Evolutionary conservation across 2,113 vertebrate genomes (phyloP), one percentile per base, ranked within the genome.

Genomic region (Heterotilapia buettikoferi): DNA sequence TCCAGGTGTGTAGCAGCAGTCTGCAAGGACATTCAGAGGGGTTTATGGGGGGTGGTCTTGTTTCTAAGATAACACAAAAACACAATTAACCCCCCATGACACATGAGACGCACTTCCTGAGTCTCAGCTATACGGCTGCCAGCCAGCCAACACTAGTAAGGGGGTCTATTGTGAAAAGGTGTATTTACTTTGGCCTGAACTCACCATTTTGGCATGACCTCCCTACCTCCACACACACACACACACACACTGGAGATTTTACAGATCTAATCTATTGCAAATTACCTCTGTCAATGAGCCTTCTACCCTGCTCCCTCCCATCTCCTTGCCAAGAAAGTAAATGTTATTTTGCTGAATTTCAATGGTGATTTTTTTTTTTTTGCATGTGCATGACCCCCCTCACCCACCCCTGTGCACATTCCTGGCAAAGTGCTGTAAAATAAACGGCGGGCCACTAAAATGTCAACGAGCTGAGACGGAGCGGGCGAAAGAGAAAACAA

Each of bases 61-160:
- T 96, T 96, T 91, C 96, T 94, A 96, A 94, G 91, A 96, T 96
- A 96, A 96, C 93, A 96, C 83, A 84, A 92, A 96, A 96, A 95
- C 93, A 96, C 94, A 96, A 96, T 96, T 94, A 96, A 94, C 94
- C 94, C 90, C 90, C 80, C 52, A 79, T 84, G 94, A 94, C 90
- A 94, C 92, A 82, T 11, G 92, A 96, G 95, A 95, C 91, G 71
- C 31, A 88, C 93, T 95, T 96, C 93, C 94, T 95, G 92, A 88
- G 80, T 66, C 57, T 68, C 50, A 31, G 89, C 86, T 90, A 79
- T 47, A 87, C 45, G 21, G 63, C 82, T 86, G 85, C 90, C 93
- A 92, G 90, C 90, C 94, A 92, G 90, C 86, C 88, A 47, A 82
- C 50, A 7, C 71, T 33, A 79, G 82, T 92, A 56, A 96, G 94